These are phyloP conservation scores for Passer domesticus DNA, from an alignment of 2,113 vertebrate genomes.

Conservation along the genomic window DNA sequence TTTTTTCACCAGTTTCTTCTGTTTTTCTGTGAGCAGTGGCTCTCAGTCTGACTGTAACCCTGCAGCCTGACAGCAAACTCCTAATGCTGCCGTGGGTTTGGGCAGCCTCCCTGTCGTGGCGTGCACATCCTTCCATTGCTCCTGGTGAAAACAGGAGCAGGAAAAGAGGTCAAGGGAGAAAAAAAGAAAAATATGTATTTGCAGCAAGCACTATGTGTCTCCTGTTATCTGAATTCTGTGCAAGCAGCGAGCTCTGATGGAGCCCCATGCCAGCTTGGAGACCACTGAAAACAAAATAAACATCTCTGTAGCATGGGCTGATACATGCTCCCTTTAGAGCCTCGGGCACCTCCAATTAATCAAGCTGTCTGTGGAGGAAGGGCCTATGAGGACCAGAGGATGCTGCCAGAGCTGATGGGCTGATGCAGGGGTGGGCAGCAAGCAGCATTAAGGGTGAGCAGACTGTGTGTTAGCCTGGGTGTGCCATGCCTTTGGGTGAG, in stretches of 20 bases:
- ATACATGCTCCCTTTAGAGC: background rate
- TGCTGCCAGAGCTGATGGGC: background rate
- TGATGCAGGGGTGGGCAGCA: background rate
- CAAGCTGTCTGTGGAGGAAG: conserved; percentile 19
- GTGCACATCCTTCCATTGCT: background rate
- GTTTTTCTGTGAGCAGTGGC: background rate
- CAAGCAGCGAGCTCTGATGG: background rate
- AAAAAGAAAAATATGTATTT: background rate
- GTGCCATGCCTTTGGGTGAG: background rate
- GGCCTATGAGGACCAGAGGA: background rate
- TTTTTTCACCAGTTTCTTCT: background rate
- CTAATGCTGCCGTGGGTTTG: background rate
- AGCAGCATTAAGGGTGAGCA: background rate
- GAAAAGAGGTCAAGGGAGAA: conserved; percentile 46
- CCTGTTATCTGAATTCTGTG: conserved; percentile 6
- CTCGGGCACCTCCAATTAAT: conserved; percentile 40
- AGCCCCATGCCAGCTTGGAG: background rate
- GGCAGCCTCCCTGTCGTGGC: background rate
- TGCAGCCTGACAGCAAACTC: background rate
- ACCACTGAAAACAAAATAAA: conserved; percentile 51
- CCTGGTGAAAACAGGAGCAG: conserved; percentile 16
- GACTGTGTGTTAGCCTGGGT: background rate
- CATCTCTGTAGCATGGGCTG: conserved; percentile 30
- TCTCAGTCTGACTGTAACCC: background rate
- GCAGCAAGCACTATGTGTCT: background rate